Evolutionary conservation across 2,888 invertebrate genomes (phyloP), one percentile per base, ranked within the genome.

Genomic region (Eupeodes luniger): DNA sequence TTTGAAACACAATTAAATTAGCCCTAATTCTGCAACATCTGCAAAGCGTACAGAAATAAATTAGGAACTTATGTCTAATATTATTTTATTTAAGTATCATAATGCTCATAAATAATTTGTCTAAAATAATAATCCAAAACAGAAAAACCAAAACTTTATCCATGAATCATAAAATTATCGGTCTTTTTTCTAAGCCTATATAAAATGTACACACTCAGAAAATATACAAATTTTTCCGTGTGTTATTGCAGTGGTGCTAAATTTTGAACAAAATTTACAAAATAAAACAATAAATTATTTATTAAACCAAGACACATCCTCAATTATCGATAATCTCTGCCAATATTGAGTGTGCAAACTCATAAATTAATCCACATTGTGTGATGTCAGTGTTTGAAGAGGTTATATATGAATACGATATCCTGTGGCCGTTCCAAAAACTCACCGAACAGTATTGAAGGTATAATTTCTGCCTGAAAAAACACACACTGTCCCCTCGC

Each of bases 301-400:
- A 57, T 47, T 59, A 27, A 27, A 72, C 72, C 72, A 72, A 72
- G 59, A 72, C 59, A 72, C 72, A 72, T 72, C 59, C 47, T 72
- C 59, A 72, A 72, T 72, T 59, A 72, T 72, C 72, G 59, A 72
- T 72, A 57, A 59, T 72, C 47, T 47, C 59, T 12, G 19, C 47
- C 57, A 59, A 72, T 59, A 72, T 47, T 72, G 72, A 72, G 72
- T 72, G 72, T 47, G 44, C 34, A 64, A 80, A 55, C 19, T 49
- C 74, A 66, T 74, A 64, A 66, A 74, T 36, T 49, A 57, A 51
- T 51, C 66, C 64, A 64, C 57, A 51, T 80, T 64, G 36, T 64
- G 53, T 49, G 40, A 53, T 49, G 40, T 34, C 79, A 55, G 16
- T 44, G 53, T 72, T 61, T 53, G 49, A 61, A 59, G 66, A 67